Evolutionary conservation across 2,888 invertebrate genomes (phyloP).

Genomic region (Trichopria drosophilae): DNA sequence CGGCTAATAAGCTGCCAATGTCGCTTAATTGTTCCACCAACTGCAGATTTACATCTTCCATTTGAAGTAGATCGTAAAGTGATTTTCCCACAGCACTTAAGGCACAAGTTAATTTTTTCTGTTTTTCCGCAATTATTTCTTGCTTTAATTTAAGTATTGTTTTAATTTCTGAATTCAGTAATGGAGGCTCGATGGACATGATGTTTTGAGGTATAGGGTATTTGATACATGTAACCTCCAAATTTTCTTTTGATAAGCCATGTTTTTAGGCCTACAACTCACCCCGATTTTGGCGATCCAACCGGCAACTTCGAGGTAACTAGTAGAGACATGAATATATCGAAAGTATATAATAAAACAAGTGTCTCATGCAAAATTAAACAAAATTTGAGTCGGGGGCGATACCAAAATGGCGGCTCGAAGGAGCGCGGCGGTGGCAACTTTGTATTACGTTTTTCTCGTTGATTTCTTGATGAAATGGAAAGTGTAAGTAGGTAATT

Average conservation of each 20-base stretch:
- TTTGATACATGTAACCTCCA: not conserved
- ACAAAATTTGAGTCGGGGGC: too few species aligned
- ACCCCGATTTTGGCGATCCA: too few species aligned
- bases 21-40: conserved; percentile 3
- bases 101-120: not conserved
- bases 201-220: conserved; percentile 4
- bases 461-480: too few species aligned
- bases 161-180: not conserved
- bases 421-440: too few species aligned
- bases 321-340: too few species aligned
- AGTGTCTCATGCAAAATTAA: too few species aligned
- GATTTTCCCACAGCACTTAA: not conserved
- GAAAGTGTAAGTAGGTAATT: too few species aligned
- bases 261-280: too few species aligned
- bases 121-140: not conserved
- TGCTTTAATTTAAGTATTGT: not conserved
- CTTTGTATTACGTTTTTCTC: too few species aligned
- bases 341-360: too few species aligned
- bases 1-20: not conserved
- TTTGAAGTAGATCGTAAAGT: not conserved
- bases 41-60: not conserved
- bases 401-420: too few species aligned
- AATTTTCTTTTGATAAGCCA: conserved; percentile 5
- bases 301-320: too few species aligned
- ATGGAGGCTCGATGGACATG: conserved; percentile 7